These are phyloP conservation scores for Otis tarda DNA, from an alignment of 2,113 vertebrate species.

Conservation along the genomic window DNA sequence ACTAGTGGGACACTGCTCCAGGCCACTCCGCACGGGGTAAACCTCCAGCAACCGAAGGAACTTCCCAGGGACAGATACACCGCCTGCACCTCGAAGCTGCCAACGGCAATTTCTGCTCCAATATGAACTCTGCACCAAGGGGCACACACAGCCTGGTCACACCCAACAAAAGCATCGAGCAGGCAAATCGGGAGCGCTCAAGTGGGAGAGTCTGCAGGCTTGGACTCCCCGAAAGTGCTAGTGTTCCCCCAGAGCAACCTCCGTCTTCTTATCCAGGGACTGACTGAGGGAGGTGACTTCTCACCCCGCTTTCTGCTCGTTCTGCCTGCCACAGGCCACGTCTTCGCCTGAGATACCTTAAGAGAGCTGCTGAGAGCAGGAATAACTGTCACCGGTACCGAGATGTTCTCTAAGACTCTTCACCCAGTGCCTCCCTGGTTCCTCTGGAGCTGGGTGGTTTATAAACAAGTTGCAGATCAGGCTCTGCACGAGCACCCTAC, in stretches of 20 bases:
- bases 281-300: not conserved
- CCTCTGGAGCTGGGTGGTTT: not conserved
- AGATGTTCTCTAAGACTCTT: not conserved
- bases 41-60: not conserved
- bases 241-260: not conserved
- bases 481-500: not conserved
- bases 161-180: not conserved
- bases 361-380: not conserved
- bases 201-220: not conserved
- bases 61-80: not conserved
- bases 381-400: not conserved
- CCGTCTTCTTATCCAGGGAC: not conserved
- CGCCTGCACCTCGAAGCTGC: not conserved
- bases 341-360: not conserved
- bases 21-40: not conserved
- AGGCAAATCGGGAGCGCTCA: not conserved
- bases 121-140: not conserved
- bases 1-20: not conserved
- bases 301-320: not conserved
- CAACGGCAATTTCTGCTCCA: not conserved
- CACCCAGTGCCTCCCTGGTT: not conserved
- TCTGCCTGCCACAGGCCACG: not conserved
- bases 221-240: rapidly evolving
- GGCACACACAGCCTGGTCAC: not conserved
- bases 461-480: not conserved